Base-by-base conservation (phyloP, 2,113 vertebrate genomes). In the Dasyurus viverrinus region DNA sequence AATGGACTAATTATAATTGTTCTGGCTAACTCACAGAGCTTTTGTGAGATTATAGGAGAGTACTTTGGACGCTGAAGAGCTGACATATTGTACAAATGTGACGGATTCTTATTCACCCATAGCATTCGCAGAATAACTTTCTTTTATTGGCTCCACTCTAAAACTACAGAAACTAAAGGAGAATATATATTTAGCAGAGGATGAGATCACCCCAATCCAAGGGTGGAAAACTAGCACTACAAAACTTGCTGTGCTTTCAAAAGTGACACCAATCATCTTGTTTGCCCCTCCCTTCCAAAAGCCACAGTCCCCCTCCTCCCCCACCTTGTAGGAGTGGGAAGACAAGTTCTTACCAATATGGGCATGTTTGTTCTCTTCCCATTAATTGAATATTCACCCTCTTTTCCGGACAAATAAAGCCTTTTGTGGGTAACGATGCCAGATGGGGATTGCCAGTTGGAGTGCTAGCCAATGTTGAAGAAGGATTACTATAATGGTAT, bases 401-500 rank as follows among this genome's bases (percentile, higher is more conserved):
- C 27, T 84, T 96, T 90, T 96, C 53, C 1, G 0, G 48, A 52
- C 60, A 94, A 96, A 90, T 90, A 55, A 94, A 60, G 91, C 24
- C 42, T 2, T 92, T 92, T 2, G 0, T 92, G 27, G 93, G 90
- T 90, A 94, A 60, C 10, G 22, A 0, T 30, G 84, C 93, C 95
- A 95, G 50, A 94, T 93, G 46, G 30, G 57, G 90, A 84, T 90
- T 96, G 95, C 93, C 95, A 96, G 57, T 53, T 95, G 96, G 92
- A 95, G 92, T 14, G 22, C 84, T 1, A 11, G 95, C 25, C 68
- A 89, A 90, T 94, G 25, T 12, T 94, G 53, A 94, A 0, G 48
- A 60, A 94, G 95, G 94, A 93, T 94, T 91, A 92, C 60, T 46
- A 91, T 89, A 97, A 95, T 94, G 92, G 90, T 94, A 96, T 92